Base-by-base conservation (phyloP, 2,888 invertebrate genomes). In the Choreutis nemorana region DNA sequence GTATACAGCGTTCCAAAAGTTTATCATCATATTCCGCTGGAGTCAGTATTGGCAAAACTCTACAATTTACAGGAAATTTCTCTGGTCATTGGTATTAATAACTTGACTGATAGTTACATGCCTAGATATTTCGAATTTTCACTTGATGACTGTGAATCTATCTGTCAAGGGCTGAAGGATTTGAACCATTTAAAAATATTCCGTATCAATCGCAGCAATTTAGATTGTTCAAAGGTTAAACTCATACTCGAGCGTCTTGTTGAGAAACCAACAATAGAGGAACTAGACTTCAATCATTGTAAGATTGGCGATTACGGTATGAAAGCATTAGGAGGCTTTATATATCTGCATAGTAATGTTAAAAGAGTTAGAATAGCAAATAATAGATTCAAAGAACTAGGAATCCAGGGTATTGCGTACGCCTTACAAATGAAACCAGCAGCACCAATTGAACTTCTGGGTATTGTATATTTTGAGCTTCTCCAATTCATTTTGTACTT, bases 201-300 rank as follows among this genome's bases (percentile, higher is more conserved):
- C 32, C 67, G 81, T 23, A 68, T 87, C 8, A 85, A 85, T 34
- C 68, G 82, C 21, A 85, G 85, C 41, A 81, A 79, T 39, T 51
- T 87, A 23, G 82, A 84, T 45, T 83, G 83, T 43, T 63, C 68
- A 0, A 83, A 84, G 50, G 78, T 78, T 1, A 84, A 84, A 32
- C 55, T 82, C 2, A 67, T 87, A 24, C 64, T 85, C 14, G 82
- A 83, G 45, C 68, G 79, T 37, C 55, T 80, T 11, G 60, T 68
- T 1, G 81, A 78, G 36, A 73, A 78, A 37, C 71, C 67, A 35
- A 56, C 71, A 41, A 57, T 87, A 15, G 72, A 80, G 36, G 84
- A 84, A 44, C 45, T 87, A 16, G 84, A 87, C 52, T 80, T 87
- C 27, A 86, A 85, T 34, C 83, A 87, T 48, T 87, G 87, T 49